Evolutionary conservation across 2,113 vertebrate species (phyloP), one percentile per base, ranked within the genome.

Genomic region (Ornithorhynchus anatinus): DNA sequence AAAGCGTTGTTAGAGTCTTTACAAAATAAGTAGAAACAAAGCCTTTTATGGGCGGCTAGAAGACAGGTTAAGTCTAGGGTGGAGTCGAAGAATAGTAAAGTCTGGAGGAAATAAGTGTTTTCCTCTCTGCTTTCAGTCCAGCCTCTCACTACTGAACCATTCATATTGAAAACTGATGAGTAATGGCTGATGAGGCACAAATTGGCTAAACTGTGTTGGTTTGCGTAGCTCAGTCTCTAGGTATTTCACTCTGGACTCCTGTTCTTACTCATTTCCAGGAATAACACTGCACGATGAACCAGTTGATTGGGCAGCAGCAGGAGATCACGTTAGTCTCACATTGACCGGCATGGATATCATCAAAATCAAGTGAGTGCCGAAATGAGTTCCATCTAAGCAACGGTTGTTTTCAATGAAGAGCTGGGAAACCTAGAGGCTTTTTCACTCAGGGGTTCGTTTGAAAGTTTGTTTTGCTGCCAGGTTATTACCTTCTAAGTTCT

Each of bases 281-380:
- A 98, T 99, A 77, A 94, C 95, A 66, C 92, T 99, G 31, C 98
- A 99, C 0, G 95, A 98, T 62, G 96, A 98, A 85, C 88, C 96
- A 61, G 90, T 97, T 57, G 97, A 99, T 82, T 99, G 98, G 98
- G 96, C 97, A 22, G 97, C 96, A 64, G 98, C 98, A 10, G 98
- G 98, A 66, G 97, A 99, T 89, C 97, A 99, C 19, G 90, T 99
- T 90, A 99, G 93, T 93, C 95, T 99, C 82, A 98, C 95, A 7
- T 94, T 99, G 89, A 98, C 97, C 58, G 98, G 98, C 80, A 97
- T 99, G 95, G 98, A 99, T 94, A 99, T 99, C 93, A 99, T 99
- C 91, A 99, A 98, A 95, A 98, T 99, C 88, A 99, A 98, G 98
- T 99, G 91, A 95, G 95, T 89, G 78, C 86, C 72, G 48, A 91